Conservation (phyloP, 2,113 vertebrate genomes). For the Myiagra hebetior region DNA sequence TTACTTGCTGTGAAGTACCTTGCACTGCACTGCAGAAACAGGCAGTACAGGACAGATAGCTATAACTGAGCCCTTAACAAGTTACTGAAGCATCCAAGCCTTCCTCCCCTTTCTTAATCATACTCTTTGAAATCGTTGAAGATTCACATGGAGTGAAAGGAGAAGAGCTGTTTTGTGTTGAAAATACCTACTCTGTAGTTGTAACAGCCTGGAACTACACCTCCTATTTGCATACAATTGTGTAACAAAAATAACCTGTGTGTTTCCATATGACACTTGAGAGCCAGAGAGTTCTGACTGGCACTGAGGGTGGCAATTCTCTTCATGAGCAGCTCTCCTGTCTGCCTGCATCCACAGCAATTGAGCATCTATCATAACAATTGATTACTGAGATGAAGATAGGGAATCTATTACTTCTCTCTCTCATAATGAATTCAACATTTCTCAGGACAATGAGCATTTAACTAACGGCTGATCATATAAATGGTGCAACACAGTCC, state of each 20-base stretch:
- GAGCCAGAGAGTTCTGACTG: background rate
- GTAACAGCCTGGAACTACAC: background rate
- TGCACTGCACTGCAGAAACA: background rate
- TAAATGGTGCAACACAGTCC: background rate
- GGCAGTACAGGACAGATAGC: background rate
- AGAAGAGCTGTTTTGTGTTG: background rate
- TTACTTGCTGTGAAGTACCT: background rate
- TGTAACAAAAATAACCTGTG: background rate
- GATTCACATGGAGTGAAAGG: background rate
- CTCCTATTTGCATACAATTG: background rate
- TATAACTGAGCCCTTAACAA: background rate
- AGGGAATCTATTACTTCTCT: background rate
- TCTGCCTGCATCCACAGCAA: background rate
- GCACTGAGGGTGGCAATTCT: background rate
- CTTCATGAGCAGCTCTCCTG: background rate
- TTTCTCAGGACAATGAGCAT: conserved; percentile 37
- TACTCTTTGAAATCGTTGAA: background rate
- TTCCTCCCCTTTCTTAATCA: background rate
- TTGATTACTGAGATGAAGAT: conserved; percentile 7
- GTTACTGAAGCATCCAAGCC: background rate
- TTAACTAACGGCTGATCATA: conserved; percentile 38
- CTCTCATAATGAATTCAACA: conserved; percentile 23
- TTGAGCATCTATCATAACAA: background rate
- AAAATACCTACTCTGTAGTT: background rate
- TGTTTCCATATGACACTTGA: background rate